Conservation (phyloP, 2,888 invertebrate genomes). For the Cephus pygmeus region DNA sequence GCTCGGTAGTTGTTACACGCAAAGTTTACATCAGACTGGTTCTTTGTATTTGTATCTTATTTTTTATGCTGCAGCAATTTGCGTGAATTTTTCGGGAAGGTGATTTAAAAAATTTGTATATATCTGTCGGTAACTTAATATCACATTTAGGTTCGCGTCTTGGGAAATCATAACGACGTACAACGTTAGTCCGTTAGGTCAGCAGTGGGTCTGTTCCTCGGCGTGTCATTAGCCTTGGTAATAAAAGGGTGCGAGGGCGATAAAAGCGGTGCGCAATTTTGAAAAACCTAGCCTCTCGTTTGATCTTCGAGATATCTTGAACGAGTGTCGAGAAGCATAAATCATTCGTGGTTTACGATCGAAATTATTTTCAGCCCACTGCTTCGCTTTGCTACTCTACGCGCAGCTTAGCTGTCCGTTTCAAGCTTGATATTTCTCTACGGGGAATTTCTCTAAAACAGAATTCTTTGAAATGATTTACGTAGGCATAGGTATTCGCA, state of each 20-base stretch:
- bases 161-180: not conserved
- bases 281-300: not conserved
- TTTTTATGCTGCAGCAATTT: not conserved
- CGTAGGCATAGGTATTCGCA: not conserved
- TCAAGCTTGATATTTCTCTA: not conserved
- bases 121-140: not conserved
- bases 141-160: not conserved
- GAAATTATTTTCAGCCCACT: conserved; percentile 5
- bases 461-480: not conserved
- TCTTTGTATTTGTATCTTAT: not conserved
- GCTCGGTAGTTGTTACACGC: not conserved
- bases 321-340: conserved; percentile 5
- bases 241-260: not conserved
- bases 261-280: not conserved
- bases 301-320: not conserved
- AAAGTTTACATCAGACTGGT: not conserved
- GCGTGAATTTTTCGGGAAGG: not conserved
- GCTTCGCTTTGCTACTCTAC: not conserved
- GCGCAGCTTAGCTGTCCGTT: not conserved
- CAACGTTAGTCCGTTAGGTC: not conserved
- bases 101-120: not conserved
- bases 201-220: not conserved
- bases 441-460: not conserved
- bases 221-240: not conserved
- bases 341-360: conserved; percentile 10